Conservation (phyloP, 2,113 vertebrate species). For the Phyllostomus discolor region DNA sequence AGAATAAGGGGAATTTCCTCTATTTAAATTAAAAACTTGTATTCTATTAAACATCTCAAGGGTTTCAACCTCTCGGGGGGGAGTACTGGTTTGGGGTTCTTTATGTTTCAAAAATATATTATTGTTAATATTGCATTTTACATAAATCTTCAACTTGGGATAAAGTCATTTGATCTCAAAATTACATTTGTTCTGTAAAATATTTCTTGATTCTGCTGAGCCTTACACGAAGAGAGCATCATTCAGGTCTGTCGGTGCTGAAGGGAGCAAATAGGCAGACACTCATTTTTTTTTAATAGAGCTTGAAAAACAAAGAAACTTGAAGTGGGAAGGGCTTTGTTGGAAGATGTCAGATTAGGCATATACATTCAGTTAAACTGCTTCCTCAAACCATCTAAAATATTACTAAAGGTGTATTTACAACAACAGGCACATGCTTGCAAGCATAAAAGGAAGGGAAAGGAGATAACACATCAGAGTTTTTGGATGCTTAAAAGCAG, state of each 20-base stretch:
- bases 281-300: background rate
- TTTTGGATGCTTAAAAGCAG: background rate
- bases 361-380: background rate
- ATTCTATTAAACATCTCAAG: background rate
- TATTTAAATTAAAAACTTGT: conserved; percentile 27
- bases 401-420: background rate
- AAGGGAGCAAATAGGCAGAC: background rate
- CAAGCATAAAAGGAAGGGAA: background rate
- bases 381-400: background rate
- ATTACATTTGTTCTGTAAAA: background rate
- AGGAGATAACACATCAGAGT: background rate
- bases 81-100: background rate
- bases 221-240: background rate
- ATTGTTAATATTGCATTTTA: background rate
- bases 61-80: background rate
- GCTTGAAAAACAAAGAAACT: background rate
- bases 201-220: background rate
- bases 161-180: background rate
- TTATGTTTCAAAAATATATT: background rate
- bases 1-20: background rate
- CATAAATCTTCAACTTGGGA: background rate
- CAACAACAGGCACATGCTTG: background rate
- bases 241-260: background rate
- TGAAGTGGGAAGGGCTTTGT: background rate
- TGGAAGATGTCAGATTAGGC: background rate